Conservation (phyloP, 2,888 invertebrate species). For the Pheosia gnoma region DNA sequence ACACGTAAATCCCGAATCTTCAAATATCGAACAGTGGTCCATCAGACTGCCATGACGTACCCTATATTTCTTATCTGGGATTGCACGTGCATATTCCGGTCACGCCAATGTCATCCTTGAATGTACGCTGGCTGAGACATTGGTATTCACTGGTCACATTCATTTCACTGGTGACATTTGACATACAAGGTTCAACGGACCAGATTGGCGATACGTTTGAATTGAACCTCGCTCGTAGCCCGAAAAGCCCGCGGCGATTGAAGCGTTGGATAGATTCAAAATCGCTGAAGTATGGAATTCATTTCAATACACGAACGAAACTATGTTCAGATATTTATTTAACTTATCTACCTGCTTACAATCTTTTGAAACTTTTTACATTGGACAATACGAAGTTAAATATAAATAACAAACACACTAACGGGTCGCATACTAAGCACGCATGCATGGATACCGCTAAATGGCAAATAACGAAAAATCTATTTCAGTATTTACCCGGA, state of each 20-base stretch:
- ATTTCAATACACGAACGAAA: no score
- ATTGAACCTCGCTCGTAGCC: constrained; percentile 14
- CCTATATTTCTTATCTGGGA: constrained; percentile 17
- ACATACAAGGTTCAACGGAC: constrained; percentile 54
- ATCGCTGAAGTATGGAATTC: no score
- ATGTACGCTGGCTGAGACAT: constrained; percentile 36
- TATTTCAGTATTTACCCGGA: no score
- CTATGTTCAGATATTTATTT: no score
- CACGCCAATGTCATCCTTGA: constrained; percentile 67
- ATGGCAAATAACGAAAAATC: no score
- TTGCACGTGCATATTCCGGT: constrained; percentile 48
- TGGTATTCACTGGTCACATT: constrained; percentile 55
- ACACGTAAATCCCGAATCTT: background rate
- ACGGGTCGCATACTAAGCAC: no score
- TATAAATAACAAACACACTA: no score
- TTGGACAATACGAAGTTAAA: no score
- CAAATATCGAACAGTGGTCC: constrained; percentile 16
- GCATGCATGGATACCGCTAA: no score
- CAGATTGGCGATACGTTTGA: constrained; percentile 37
- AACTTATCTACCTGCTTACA: no score
- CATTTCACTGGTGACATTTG: constrained; percentile 64
- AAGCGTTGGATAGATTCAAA: constrained; percentile 12
- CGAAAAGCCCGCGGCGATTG: constrained; percentile 9
- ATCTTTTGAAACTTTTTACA: no score
- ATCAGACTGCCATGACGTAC: constrained; percentile 8